Evolutionary conservation across 2,888 invertebrate species (phyloP), one percentile per base, ranked within the genome.

Genomic region (Nomada fucata): DNA sequence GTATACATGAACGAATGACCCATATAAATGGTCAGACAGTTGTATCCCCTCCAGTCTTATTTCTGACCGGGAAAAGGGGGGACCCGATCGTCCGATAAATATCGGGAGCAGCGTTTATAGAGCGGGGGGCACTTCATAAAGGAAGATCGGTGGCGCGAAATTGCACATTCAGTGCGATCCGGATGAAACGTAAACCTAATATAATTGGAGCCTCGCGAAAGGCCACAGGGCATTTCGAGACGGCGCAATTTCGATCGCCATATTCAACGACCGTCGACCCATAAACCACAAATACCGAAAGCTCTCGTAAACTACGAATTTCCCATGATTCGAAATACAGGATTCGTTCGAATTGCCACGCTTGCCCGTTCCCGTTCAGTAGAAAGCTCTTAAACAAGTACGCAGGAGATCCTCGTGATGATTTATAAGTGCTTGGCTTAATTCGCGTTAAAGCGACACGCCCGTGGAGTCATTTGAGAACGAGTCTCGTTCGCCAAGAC

Each of bases 281-380:
- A 29, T 79, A 72, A 67, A 79, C 79, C 79, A 29, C 71, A 59
- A 68, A 63, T 64, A 79, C 72, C 68, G 72, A 68, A 63, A 61
- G 13, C 59, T 11, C 52, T 26, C 67, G 29, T 47, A 79, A 73
- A 69, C 47, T 44, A 47, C 20, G 61, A 78, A 64, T 23, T 64
- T 74, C 64, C 44, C 26, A 44, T 47, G 26, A 52, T 55, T 52
- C 77, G 59, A 70, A 70, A 69, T 47, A 60, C 53, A 50, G 29
- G 59, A 59, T 42, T 76, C 52, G 44, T 18, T 23, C 2, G 23
- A 55, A 61, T 15, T 61, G 11, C 20, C 23, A 18, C 20, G 55
- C 55, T 23, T 47, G 13, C 61, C 18, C 15, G 26, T 44, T 42
- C 29, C 20, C 26, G 18, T 13, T 29, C 57, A 7, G 44, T 36